Evolutionary conservation across 2,113 vertebrate species (phyloP).

Genomic region (Paracanthobrama guichenoti): DNA sequence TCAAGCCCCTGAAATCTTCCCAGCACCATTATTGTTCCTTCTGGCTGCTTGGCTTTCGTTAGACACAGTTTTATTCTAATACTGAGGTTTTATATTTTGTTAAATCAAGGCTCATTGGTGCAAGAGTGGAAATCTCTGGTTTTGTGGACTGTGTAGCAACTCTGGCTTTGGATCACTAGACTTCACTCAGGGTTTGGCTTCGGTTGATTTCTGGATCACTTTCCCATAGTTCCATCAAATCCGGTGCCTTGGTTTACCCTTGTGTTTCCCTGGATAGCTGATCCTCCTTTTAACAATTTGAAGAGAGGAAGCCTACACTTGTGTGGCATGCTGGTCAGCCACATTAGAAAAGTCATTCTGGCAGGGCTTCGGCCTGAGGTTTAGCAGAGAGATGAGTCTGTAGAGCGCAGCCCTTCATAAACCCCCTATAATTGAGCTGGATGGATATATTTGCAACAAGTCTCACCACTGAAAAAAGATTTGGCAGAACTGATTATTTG

Average conservation of each 20-base stretch:
- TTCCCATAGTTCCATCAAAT: conserved; percentile 64
- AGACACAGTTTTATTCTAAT: conserved; percentile 51
- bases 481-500: conserved; percentile 59
- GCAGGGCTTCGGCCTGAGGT: conserved; percentile 49
- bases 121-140: conserved; percentile 59
- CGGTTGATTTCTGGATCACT: conserved; percentile 58
- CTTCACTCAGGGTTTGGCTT: conserved; percentile 62
- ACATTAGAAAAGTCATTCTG: conserved; percentile 51
- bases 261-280: conserved; percentile 52
- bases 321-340: conserved; percentile 53
- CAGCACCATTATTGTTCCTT: conserved; percentile 32
- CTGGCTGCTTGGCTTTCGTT: conserved; percentile 50
- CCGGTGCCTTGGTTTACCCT: conserved; percentile 62
- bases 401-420: conserved; percentile 58
- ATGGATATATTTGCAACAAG: conserved; percentile 59
- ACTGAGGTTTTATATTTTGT: conserved; percentile 53
- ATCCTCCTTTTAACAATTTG: conserved; percentile 62
- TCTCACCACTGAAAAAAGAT: conserved; percentile 52
- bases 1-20: conserved; percentile 19
- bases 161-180: conserved; percentile 57
- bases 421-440: conserved; percentile 63
- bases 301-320: conserved; percentile 52
- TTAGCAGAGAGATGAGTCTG: conserved; percentile 61
- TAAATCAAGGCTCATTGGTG: conserved; percentile 44
- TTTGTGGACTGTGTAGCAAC: conserved; percentile 69